Evolutionary conservation across 2,888 invertebrate species (phyloP), one percentile per base, ranked within the genome.

Genomic region (Hydroisotoma schaefferi): DNA sequence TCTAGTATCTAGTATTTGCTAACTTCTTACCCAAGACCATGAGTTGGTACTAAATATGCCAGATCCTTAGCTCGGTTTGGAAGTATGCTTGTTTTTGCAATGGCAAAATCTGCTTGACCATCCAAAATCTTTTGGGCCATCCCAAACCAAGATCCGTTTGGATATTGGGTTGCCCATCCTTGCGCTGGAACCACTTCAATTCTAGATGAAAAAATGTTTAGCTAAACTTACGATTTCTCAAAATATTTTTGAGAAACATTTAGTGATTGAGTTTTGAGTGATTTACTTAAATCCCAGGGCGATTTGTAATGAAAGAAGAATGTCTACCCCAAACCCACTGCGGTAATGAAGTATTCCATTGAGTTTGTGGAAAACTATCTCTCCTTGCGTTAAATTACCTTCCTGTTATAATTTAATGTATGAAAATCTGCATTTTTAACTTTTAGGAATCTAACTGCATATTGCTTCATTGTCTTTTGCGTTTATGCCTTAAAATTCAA

Each of bases 61-160:
- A 63, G 38, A 33, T 20, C 56, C 26, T 40, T 20, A 6, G 51
- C 59, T 26, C 63, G 18, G 18, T 59, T 29, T 25, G 58, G 48
- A 12, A 63, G 40, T 40, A 63, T 59, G 26, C 63, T 63, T 27
- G 63, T 63, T 55, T 63, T 63, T 22, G 63, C 63, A 12, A 63
- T 25, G 12, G 55, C n/a, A 20, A 63, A 56, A 44, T 63, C 63
- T 6, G 63, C 63, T 20, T 43, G 27, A 1, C 43, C 58, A 22
- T 56, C 53, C 15, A 63, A 29, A 4, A 63, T 26, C 44, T 63
- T 52, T n/a, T 53, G n/a, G 3, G 59, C 63, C 63, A 63, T 63
- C 12, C 63, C 63, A 20, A 29, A 49, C 63, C 63, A 63, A 40
- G 57, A 49, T n/a, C 57, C 57, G 40, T 62, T 62, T 37, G 46